A percentile compares a stretch with the other conserved stretches of the same genome.
phyloP scores from a whole-genome alignment of 2,797 vertebrate species.

The Ctenopoma kingsleyae region DNA sequence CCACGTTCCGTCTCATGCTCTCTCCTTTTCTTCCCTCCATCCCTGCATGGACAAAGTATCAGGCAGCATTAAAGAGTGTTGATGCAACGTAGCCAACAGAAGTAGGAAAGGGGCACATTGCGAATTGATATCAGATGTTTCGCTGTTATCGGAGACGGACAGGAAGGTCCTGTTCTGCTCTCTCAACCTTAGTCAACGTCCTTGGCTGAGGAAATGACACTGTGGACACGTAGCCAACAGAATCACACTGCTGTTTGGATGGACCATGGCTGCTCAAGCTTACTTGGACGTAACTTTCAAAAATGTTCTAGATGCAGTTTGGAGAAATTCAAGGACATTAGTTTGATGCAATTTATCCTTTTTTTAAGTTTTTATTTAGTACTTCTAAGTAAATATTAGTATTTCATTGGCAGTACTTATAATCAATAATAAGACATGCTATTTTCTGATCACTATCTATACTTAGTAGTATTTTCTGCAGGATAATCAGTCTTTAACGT shows the following conservation, averaged over 20 bases:
- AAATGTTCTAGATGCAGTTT: not conserved
- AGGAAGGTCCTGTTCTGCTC: slow-evolving; percentile 58
- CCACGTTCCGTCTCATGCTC: no score
- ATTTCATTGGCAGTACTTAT: not conserved
- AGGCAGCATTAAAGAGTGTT: not conserved
- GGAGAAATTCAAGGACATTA: not conserved
- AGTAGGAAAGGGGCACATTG: slow-evolving; percentile 11
- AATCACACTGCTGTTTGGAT: not conserved
- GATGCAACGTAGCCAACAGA: slow-evolving; percentile 9
- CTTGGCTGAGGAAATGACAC: slow-evolving; percentile 46
- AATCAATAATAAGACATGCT: not conserved
- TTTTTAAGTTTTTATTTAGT: not conserved
- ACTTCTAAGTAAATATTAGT: not conserved
- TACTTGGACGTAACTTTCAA: not conserved
- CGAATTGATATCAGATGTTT: slow-evolving; percentile 62
- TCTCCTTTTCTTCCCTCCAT: not conserved
- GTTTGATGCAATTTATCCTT: not conserved
- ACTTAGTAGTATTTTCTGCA: not conserved
- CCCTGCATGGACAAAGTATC: not conserved
- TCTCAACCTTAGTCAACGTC: slow-evolving; percentile 33
- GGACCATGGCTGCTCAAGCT: not conserved
- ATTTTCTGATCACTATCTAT: not conserved
- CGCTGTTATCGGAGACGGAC: slow-evolving; percentile 63
- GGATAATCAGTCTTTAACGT: not conserved
- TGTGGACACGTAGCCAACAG: not conserved